A percentile compares a stretch with the other conserved stretches of the same genome.
phyloP scores from a whole-genome alignment of 2,113 vertebrate species.

The Leiothrix lutea region DNA sequence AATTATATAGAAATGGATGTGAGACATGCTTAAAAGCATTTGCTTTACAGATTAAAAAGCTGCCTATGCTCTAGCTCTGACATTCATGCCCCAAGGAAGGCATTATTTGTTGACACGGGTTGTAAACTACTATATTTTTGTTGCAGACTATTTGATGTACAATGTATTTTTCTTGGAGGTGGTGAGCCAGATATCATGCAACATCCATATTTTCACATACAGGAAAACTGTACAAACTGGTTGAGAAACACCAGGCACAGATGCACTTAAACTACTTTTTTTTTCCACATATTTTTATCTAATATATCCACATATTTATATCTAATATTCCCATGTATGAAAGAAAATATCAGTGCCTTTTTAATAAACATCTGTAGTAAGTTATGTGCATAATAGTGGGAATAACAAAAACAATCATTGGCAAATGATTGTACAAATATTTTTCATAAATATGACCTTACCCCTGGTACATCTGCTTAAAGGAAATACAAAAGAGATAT shows the following conservation, averaged over 20 bases:
- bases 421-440: background rate
- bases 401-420: background rate
- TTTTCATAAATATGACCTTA: background rate
- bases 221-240: background rate
- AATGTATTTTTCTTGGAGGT: background rate
- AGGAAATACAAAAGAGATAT: background rate
- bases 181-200: background rate
- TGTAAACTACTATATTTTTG: constrained; percentile 14
- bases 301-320: no score
- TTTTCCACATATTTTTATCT: background rate
- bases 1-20: constrained; percentile 19
- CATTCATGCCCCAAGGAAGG: constrained; percentile 2
- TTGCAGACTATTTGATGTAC: constrained; percentile 14
- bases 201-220: constrained; percentile 9
- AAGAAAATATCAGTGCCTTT: background rate
- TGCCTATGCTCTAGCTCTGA: background rate
- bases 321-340: background rate
- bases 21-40: constrained; percentile 12
- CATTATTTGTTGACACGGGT: background rate
- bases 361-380: background rate
- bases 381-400: background rate
- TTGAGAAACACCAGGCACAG: background rate
- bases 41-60: background rate
- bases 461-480: background rate
- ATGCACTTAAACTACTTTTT: background rate